phyloP scores from a whole-genome alignment of 2,797 vertebrate genomes.

The Galago senegalensis region DNA sequence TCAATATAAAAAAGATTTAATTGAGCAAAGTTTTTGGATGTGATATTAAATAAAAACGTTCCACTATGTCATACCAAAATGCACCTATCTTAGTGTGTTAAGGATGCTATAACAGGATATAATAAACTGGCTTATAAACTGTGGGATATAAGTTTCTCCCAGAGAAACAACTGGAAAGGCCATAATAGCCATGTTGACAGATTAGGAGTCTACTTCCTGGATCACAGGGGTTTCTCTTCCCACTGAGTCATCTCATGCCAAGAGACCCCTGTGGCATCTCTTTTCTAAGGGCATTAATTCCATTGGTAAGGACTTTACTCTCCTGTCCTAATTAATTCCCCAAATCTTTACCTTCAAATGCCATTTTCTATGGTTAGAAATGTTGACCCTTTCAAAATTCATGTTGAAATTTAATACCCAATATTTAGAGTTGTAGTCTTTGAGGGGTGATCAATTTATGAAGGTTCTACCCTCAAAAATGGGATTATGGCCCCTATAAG shows the following conservation, averaged over 20 bases:
- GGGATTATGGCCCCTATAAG: not conserved
- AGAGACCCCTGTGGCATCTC: not conserved
- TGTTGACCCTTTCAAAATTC: not conserved
- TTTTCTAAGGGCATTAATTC: not conserved
- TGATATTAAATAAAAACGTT: not conserved
- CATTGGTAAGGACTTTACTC: not conserved
- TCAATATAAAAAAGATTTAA: not conserved
- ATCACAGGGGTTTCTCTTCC: not conserved
- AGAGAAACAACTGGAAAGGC: not conserved
- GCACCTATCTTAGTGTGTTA: not conserved
- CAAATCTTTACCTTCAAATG: too few relatives aligned
- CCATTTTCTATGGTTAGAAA: not conserved
- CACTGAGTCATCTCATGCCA: not conserved
- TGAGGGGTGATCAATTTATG: not conserved
- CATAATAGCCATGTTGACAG: not conserved
- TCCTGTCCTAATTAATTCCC: not conserved
- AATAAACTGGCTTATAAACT: not conserved
- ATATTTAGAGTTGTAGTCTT: too few relatives aligned
- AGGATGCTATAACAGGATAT: not conserved
- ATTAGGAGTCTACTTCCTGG: not conserved
- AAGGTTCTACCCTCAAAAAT: not conserved
- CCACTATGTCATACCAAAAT: not conserved
- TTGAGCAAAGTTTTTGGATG: not conserved
- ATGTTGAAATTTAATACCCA: not conserved
- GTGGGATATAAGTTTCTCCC: not conserved